phyloP scores from a whole-genome alignment of 2,888 invertebrate genomes.

The Allophyes oxyacanthae region DNA sequence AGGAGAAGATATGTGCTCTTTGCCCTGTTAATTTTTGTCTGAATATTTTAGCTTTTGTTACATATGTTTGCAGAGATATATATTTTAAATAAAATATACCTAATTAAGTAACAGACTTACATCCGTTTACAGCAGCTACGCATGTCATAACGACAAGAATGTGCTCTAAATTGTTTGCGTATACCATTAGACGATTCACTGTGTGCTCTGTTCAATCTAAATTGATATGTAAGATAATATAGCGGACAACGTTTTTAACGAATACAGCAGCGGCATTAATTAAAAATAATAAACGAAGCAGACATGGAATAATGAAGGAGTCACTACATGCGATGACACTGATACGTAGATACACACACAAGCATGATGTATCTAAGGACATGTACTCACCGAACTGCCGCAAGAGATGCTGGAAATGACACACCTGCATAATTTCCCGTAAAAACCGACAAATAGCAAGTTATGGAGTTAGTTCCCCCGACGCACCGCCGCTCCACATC shows the following conservation, averaged over 20 bases:
- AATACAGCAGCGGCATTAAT: slow-evolving; percentile 48
- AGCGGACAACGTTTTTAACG: slow-evolving; percentile 38
- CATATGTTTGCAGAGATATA: slow-evolving; percentile 1
- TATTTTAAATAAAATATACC: too few relatives aligned
- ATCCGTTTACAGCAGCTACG: slow-evolving; percentile 10
- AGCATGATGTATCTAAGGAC: slow-evolving; percentile 58
- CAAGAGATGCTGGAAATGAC: slow-evolving; percentile 89
- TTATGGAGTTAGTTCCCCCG: slow-evolving; percentile 74
- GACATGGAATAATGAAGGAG: slow-evolving; percentile 33
- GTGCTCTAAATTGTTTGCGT: slow-evolving; percentile 25
- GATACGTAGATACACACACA: slow-evolving; percentile 44
- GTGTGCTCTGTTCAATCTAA: slow-evolving; percentile 27
- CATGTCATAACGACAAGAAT: slow-evolving; percentile 23
- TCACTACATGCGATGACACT: slow-evolving; percentile 50
- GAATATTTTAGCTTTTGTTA: slow-evolving; percentile 6
- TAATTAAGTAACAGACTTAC: slow-evolving; percentile 5
- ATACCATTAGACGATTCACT: slow-evolving; percentile 20
- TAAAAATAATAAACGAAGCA: slow-evolving; percentile 57
- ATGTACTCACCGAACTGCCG: slow-evolving; percentile 87
- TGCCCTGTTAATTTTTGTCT: neutral
- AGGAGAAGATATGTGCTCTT: too few relatives aligned
- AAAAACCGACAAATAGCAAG: slow-evolving; percentile 80
- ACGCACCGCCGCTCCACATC: slow-evolving; percentile 71
- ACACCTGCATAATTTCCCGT: slow-evolving; percentile 88
- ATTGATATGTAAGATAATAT: slow-evolving; percentile 34